Base-by-base conservation (phyloP, 2,888 invertebrate species). In the Eugnorisma glareosa region DNA sequence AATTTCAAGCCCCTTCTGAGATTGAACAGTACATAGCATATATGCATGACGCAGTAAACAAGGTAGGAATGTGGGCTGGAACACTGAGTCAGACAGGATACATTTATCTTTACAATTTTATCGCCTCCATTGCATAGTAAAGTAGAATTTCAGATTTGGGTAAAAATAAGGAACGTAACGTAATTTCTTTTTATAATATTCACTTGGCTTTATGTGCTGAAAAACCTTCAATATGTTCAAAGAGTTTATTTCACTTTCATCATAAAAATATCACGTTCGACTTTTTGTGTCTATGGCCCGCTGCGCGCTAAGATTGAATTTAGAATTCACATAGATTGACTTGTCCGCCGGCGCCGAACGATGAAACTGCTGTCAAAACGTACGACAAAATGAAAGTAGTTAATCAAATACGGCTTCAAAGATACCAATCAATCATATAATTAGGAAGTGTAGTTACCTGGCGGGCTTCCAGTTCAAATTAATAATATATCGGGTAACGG, bases 391-490 rank as follows among this genome's bases (percentile, higher is more conserved):
- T 75, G 70, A 81, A 84, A 84, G 78, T 59, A 66, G 64, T 72
- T 71, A 76, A 71, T 78, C 70, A 81, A 77, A 84, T 69, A 71
- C 67, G 54, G 69, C 75, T 67, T 73, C 76, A 79, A 78, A 83
- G 74, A 81, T 87, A 84, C 68, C 82, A 75, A 85, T 85, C 85
- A 85, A 85, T 86, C 75, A 82, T 86, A 81, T 82, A 82, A 86
- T 87, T 89, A 83, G 71, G 48, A 72, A 79, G 71, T 70, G 40
- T 67, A 71, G 54, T 73, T 69, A 75, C 64, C 83, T 89, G 86
- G 89, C 84, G 61, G 74, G 71, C 72, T 67, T 86, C 88, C 87
- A 87, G 71, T 75, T 80, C 77, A 83, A 85, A 88, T 86, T 86
- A 85, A 86, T 86, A 84, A 80, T 85, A 81, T 74, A 78, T 84